Conservation (phyloP, 2,888 invertebrate species). For the Xanthia icteritia region DNA sequence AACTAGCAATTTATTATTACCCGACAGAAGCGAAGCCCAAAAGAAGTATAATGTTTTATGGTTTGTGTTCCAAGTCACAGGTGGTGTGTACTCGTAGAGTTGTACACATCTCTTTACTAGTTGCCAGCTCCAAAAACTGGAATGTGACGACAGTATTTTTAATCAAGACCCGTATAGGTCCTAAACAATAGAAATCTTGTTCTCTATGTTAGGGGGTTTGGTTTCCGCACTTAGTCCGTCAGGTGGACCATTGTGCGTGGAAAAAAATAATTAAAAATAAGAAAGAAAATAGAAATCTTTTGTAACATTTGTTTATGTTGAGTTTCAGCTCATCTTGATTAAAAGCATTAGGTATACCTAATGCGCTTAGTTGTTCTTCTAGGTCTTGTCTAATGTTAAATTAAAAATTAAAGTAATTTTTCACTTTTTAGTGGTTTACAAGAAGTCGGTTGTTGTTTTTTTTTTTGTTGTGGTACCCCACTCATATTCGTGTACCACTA, state of each 20-base stretch:
- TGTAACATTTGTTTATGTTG: neutral
- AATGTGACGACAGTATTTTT: neutral
- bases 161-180: neutral
- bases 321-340: neutral
- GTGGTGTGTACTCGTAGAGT: neutral
- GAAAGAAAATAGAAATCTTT: neutral
- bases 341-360: neutral
- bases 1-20: constrained; percentile 66
- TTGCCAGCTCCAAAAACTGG: neutral
- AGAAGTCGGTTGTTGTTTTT: too few relatives aligned
- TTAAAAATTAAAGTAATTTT: too few relatives aligned
- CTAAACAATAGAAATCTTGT: too few relatives aligned
- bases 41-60: constrained; percentile 43
- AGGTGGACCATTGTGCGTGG: too few relatives aligned
- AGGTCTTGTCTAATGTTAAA: neutral
- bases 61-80: constrained; percentile 43
- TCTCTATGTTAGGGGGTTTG: too few relatives aligned
- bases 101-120: neutral
- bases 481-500: too few relatives aligned
- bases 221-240: too few relatives aligned
- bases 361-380: neutral
- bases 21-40: constrained; percentile 29
- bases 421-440: too few relatives aligned
- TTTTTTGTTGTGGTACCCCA: too few relatives aligned
- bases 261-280: too few relatives aligned